A percentile compares a stretch with the other conserved stretches of the same genome.
phyloP scores from a whole-genome alignment of 2,888 invertebrate genomes.

The Plebejus anna region DNA sequence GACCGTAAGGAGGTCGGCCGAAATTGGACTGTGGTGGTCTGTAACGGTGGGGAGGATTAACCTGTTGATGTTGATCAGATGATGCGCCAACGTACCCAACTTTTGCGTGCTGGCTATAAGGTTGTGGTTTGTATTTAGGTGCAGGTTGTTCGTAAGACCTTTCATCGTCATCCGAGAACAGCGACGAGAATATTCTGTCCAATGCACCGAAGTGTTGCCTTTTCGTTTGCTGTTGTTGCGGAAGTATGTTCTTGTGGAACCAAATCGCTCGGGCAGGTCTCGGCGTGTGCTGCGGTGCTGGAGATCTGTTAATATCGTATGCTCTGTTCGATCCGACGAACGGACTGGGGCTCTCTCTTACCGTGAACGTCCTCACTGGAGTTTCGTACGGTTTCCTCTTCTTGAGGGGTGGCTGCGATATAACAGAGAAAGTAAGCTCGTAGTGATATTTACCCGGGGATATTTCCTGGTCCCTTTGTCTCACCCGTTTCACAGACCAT shows the following conservation, averaged over 20 bases:
- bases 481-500: constrained; percentile 85
- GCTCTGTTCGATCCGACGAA: constrained; percentile 49
- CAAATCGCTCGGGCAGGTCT: constrained; percentile 61
- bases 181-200: constrained; percentile 65
- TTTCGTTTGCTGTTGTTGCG: constrained; percentile 46
- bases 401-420: constrained; percentile 72
- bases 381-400: constrained; percentile 70
- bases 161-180: constrained; percentile 62
- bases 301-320: constrained; percentile 41
- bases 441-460: constrained; percentile 74
- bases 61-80: constrained; percentile 54
- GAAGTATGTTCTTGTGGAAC: constrained; percentile 65
- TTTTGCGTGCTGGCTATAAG: constrained; percentile 53
- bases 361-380: constrained; percentile 82
- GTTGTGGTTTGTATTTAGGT: constrained; percentile 48
- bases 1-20: constrained; percentile 51
- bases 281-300: constrained; percentile 40
- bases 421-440: constrained; percentile 84
- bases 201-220: constrained; percentile 51
- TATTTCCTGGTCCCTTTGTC: constrained; percentile 79
- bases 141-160: constrained; percentile 43
- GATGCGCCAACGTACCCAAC: constrained; percentile 49
- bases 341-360: constrained; percentile 69
- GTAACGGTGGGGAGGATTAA: constrained; percentile 54
- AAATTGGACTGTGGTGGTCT: constrained; percentile 54